Evolutionary conservation across 2,113 vertebrate species (phyloP).

Genomic region (Ciconia boyciana): DNA sequence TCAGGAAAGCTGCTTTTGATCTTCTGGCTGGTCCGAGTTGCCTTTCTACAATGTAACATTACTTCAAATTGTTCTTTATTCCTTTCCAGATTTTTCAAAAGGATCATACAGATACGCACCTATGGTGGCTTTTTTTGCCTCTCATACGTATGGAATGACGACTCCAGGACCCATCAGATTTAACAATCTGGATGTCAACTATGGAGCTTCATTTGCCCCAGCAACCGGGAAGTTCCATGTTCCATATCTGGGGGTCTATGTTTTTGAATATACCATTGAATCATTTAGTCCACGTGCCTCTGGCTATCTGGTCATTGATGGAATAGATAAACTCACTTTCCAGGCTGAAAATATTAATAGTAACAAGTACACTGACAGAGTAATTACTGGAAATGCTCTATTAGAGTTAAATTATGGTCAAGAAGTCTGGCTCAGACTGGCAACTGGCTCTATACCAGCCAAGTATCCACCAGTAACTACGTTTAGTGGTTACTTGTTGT

Average conservation of each 20-base stretch:
- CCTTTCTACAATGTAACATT: neutral
- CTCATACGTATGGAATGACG: slow-evolving; percentile 77
- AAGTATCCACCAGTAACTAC: slow-evolving; percentile 79
- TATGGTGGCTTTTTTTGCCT: slow-evolving; percentile 81
- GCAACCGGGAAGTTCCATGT: slow-evolving; percentile 77
- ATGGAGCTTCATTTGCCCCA: slow-evolving; percentile 76
- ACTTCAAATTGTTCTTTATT: neutral
- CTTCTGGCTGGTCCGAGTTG: neutral
- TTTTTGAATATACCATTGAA: slow-evolving; percentile 81
- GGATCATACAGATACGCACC: slow-evolving; percentile 82
- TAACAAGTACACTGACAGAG: slow-evolving; percentile 60
- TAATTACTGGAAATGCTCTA: slow-evolving; percentile 79
- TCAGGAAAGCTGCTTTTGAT: neutral
- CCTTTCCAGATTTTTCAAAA: slow-evolving; percentile 78
- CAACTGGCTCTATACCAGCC: slow-evolving; percentile 72
- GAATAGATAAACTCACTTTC: slow-evolving; percentile 78
- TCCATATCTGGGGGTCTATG: slow-evolving; percentile 79
- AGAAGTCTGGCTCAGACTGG: slow-evolving; percentile 79
- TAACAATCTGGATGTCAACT: slow-evolving; percentile 80
- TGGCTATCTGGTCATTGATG: slow-evolving; percentile 79
- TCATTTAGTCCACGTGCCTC: slow-evolving; percentile 73
- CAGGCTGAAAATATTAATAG: slow-evolving; percentile 70
- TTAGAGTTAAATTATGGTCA: slow-evolving; percentile 82
- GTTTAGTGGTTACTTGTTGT: slow-evolving; percentile 80
- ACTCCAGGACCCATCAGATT: slow-evolving; percentile 78